phyloP scores from a whole-genome alignment of 2,888 invertebrate genomes.

The Ophion ellenae region DNA sequence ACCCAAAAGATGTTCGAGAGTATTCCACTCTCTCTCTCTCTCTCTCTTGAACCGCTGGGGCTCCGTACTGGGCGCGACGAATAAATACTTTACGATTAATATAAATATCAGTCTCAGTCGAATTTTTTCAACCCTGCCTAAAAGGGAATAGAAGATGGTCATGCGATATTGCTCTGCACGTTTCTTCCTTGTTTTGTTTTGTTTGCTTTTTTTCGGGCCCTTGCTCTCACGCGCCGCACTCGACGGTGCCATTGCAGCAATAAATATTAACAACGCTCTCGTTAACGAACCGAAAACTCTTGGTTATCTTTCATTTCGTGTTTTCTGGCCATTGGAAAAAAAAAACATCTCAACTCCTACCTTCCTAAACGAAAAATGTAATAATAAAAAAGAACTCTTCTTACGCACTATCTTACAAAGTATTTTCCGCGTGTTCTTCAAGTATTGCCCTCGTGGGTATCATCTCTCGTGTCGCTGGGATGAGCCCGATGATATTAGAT shows the following conservation, averaged over 20 bases:
- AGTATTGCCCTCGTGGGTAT: not conserved
- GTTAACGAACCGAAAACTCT: slow-evolving; percentile 42
- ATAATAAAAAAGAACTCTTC: slow-evolving; percentile 26
- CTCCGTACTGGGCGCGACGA: slow-evolving; percentile 67
- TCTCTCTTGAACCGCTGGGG: slow-evolving; percentile 8
- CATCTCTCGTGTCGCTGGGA: not conserved
- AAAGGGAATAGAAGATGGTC: slow-evolving; percentile 79
- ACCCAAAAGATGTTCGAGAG: slow-evolving; percentile 28
- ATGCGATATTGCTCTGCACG: slow-evolving; percentile 79
- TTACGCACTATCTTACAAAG: slow-evolving; percentile 8
- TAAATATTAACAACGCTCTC: slow-evolving; percentile 45
- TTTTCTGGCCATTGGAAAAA: slow-evolving; percentile 44
- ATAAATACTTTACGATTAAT: slow-evolving; percentile 77
- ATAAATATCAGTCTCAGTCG: slow-evolving; percentile 81
- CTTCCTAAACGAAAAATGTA: not conserved
- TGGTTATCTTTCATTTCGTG: slow-evolving; percentile 23
- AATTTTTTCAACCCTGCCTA: slow-evolving; percentile 78
- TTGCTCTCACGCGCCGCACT: slow-evolving; percentile 64
- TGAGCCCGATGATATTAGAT: not conserved
- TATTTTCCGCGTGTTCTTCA: not conserved
- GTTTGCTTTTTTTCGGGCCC: slow-evolving; percentile 67
- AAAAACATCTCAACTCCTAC: slow-evolving; percentile 35
- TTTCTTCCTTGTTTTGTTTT: slow-evolving; percentile 55
- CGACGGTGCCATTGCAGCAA: slow-evolving; percentile 37
- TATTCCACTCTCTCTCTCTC: not conserved